Evolutionary conservation across 2,113 vertebrate genomes (phyloP), one percentile per base, ranked within the genome.

Genomic region (Beaufortia kweichowensis): DNA sequence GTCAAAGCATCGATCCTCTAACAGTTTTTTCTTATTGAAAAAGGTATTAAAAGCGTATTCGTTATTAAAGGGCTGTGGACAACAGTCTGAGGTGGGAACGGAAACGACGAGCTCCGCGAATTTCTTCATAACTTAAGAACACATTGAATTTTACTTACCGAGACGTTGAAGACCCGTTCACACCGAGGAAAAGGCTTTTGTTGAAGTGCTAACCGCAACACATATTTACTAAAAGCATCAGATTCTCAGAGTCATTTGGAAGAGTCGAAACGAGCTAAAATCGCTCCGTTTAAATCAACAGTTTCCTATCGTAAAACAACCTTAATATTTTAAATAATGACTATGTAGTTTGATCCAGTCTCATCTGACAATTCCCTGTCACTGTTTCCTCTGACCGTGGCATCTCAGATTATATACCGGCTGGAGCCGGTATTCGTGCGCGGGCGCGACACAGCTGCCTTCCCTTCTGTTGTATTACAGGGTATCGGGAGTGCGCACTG

Each of bases 391-490:
- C 29, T 55, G 67, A 57, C 81, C 79, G 79, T 70, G 80, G 65
- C 68, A 21, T 61, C 39, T 61, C 82, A 83, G 88, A 81, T 63
- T 85, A 83, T 84, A 65, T 84, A 89, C 90, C 88, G 89, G 91
- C 84, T 91, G 62, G 3, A 91, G 88, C 91, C 88, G 88, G 91
- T 90, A 88, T 88, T 84, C 62, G 46, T n/a, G 41, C 83, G 81
- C 75, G 86, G 6, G 61, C 64, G 55, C 39, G 69, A n/a, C 26
- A 2, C 26, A 2, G 65, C 57, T 43, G 23, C 15, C 24, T 23
- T 35, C 39, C 15, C 24, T 23, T 35, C 39, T 60, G 62, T n/a
- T 33, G 28, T 39, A 24, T 43, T 43, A 43, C n/a, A n/a, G n/a
- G n/a, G 1, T 53, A 60, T 28, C 76, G 75, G 10, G 84, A 74